Evolutionary conservation across 2,888 invertebrate species (phyloP), one percentile per base, ranked within the genome.

Genomic region (Apantesis nais): DNA sequence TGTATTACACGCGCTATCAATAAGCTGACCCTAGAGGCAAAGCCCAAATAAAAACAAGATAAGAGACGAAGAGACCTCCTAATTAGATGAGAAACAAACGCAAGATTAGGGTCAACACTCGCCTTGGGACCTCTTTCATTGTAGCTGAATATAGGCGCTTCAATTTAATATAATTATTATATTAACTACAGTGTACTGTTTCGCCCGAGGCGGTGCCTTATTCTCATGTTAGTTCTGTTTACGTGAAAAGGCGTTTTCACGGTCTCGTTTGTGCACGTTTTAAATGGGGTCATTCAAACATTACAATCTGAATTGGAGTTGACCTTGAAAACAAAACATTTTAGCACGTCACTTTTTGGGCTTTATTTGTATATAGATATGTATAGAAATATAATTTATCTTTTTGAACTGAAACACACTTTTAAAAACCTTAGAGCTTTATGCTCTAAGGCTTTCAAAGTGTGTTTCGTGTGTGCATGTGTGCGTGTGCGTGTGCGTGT

Each of bases 1-100:
- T 65, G 52, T 34, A 61, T 52, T 52, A 71, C 67, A 66, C 75
- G 71, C 71, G 73, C 78, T 79, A 85, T 82, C 85, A 82, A 84
- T 87, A 83, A 84, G 78, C 80, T 83, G 74, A 71, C 86, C 82
- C 85, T 66, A 66, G 83, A 83, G 85, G 78, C 76, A 77, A 77
- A 81, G 81, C 78, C 79, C 75, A 82, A 86, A 89, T 88, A 88
- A 89, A 90, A 90, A 90, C 86, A 86, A 81, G 84, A 86, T 85
- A 88, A 88, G 83, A 87, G 85, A 83, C 84, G 85, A 87, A 87
- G 85, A 86, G 84, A 83, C 77, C 84, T 73, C 83, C 86, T 92
- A 92, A 93, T 92, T 92, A 92, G 87, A 90, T 85, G 88, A 89
- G 86, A 87, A 90, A 90, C 90, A 91, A 92, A 89, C 89, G 84